These are phyloP conservation scores for Congeria kusceri DNA, from an alignment of 2,888 invertebrate species.

Conservation along the genomic window DNA sequence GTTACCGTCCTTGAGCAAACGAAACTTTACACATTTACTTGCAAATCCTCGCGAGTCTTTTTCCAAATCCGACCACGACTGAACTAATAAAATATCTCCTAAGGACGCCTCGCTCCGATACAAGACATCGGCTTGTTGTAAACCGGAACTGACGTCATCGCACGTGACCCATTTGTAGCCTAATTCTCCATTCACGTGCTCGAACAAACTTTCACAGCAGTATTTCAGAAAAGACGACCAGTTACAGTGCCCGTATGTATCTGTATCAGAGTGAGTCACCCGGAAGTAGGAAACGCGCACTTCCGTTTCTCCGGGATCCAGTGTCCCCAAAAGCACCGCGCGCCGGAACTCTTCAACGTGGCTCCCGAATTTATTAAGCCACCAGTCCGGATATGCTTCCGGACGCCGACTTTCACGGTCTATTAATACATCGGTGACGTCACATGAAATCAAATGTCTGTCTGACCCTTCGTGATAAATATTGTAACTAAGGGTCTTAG, in stretches of 20 bases:
- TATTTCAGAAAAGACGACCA: conserved; percentile 41
- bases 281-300: conserved; percentile 4
- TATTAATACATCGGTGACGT: conserved; percentile 32
- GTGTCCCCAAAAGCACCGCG: neutral
- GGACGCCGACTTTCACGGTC: conserved; percentile 9
- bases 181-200: conserved; percentile 1
- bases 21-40: neutral
- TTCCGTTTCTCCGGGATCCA: conserved; percentile 1
- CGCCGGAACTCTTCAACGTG: conserved; percentile 2
- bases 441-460: conserved; percentile 12
- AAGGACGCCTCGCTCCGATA: neutral
- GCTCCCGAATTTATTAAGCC: conserved; percentile 25
- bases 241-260: conserved; percentile 37
- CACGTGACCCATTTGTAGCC: neutral
- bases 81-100: conserved; percentile 1
- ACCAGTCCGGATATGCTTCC: conserved; percentile 24
- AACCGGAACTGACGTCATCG: conserved; percentile 1
- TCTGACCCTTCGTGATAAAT: conserved; percentile 8
- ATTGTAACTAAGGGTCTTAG: conserved; percentile 30
- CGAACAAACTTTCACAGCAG: conserved; percentile 33
- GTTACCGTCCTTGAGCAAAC: neutral
- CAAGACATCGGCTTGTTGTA: neutral
- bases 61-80: conserved; percentile 1
- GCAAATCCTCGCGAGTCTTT: too few species aligned
- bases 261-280: conserved; percentile 26